Percentiles rank a stretch among this genome's conserved stretches.
Evolutionary conservation across 2,888 invertebrate genomes (phyloP).

Genomic region (Tromatobia lineatoria): DNA sequence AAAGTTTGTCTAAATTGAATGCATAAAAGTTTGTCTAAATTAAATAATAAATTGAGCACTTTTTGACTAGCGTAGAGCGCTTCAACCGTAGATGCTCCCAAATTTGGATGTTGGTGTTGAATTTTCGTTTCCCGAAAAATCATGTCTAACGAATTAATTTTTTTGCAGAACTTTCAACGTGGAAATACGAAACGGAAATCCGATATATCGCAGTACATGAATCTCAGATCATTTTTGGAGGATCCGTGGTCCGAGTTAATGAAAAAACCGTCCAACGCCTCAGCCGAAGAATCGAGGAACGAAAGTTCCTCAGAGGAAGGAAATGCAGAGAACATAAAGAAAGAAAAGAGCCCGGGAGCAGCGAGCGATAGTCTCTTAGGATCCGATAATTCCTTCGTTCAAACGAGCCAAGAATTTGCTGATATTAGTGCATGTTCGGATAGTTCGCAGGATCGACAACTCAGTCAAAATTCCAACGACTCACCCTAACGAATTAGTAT

Average conservation of each 20-base stretch:
- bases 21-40: no score
- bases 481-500: conserved; percentile 13
- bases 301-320: conserved; percentile 25
- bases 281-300: conserved; percentile 19
- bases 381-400: conserved; percentile 13
- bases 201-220: conserved; percentile 76
- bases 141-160: conserved; percentile 3
- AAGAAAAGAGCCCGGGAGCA: conserved; percentile 8
- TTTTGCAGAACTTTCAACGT: conserved; percentile 72
- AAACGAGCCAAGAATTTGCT: conserved; percentile 35
- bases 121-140: not conserved
- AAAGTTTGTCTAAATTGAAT: no score
- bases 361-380: conserved; percentile 15
- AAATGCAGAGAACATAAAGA: conserved; percentile 37
- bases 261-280: conserved; percentile 64
- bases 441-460: conserved; percentile 23
- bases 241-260: conserved; percentile 80
- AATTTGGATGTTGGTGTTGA: not conserved
- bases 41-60: no score
- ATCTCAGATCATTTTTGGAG: conserved; percentile 77
- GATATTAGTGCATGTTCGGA: conserved; percentile 44
- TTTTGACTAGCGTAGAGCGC: no score
- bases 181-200: conserved; percentile 58
- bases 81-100: not conserved
- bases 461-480: conserved; percentile 60